Base-by-base conservation (phyloP, 2,113 vertebrate genomes). In the Cettia cetti region DNA sequence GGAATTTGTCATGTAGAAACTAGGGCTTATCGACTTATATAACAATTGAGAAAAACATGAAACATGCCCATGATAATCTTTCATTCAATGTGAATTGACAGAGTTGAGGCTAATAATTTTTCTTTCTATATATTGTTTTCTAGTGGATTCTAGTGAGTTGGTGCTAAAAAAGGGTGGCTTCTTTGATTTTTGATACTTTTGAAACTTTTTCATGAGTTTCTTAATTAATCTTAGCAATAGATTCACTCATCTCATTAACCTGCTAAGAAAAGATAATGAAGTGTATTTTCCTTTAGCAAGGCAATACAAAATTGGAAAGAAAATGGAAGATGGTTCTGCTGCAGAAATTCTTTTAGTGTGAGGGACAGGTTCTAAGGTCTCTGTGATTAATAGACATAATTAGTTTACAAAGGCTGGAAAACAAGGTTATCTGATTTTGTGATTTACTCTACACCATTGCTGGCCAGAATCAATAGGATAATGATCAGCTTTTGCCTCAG, bases 311-410 rank as follows among this genome's bases (percentile, higher is more conserved):
- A 49, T n/a, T 60, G 50, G 84, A 92, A 94, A 84, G 80, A 60
- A 89, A 94, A 76, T 69, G 27, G 59, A 39, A 30, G 49, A 52
- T 11, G 4, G 78, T 95, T 65, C 78, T 95, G 53, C 23, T 90
- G n/a, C 71, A 88, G 79, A 63, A 92, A 86, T 30, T 77, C 53
- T 95, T 97, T 89, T 71, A 71, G 35, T 77, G 53, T 91, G 86
- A 97, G 87, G 92, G 86, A 96, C 66, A 92, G 68, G 50, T 95
- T 89, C 76, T 89, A 63, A 86, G 40, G 35, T 74, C 81, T 92
- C 16, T 71, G 83, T 98, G 97, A 98, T 98, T 97, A 98, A 98
- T 97, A 97, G 96, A 87, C 72, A 82, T 97, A 97, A 98, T 98
- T 98, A 98, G 93, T 97, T 97, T 97, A 96, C 94, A 95, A 96